Conservation (phyloP, 1,140 invertebrate species). For the Littorina saxatilis region DNA sequence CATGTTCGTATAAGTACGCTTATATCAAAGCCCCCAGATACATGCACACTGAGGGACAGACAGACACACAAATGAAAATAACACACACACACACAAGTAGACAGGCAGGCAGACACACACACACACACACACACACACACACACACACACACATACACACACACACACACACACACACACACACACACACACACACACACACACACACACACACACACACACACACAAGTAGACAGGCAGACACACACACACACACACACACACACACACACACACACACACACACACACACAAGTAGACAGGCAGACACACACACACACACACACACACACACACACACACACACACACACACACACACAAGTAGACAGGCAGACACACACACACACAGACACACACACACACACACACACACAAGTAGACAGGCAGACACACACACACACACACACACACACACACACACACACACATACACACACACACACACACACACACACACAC, state of each 20-base stretch:
- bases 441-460: too few species aligned
- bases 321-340: conserved; percentile 21
- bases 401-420: background rate
- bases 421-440: conserved; percentile 12
- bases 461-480: too few species aligned
- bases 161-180: background rate
- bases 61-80: background rate
- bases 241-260: background rate
- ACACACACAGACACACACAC: background rate
- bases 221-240: too few species aligned
- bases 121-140: conserved; percentile 2
- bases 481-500: background rate
- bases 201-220: background rate
- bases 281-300: conserved; percentile 15
- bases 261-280: background rate
- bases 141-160: background rate
- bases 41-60: too few species aligned
- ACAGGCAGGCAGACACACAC: background rate
- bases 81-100: background rate
- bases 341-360: background rate
- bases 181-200: background rate
- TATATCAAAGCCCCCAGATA: too few species aligned
- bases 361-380: background rate
- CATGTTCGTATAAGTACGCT: too few species aligned
- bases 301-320: too few species aligned